These are phyloP conservation scores for Aix galericulata DNA, from an alignment of 2,113 vertebrate species.

Conservation along the genomic window DNA sequence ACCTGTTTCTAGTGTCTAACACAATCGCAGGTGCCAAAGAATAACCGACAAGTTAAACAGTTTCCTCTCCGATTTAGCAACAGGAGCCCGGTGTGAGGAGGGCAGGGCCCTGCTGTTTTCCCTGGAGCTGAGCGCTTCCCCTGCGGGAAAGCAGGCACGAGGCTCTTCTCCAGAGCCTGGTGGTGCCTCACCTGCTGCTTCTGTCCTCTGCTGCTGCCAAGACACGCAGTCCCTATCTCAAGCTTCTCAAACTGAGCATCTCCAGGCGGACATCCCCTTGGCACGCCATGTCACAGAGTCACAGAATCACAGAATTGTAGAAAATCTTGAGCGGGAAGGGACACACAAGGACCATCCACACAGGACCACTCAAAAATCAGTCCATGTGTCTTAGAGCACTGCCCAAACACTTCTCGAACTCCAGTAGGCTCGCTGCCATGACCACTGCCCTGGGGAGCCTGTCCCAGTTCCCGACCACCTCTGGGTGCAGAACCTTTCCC, in stretches of 20 bases:
- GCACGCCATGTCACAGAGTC: accelerated
- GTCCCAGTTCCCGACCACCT: too few relatives aligned
- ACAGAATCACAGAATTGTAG: too few relatives aligned
- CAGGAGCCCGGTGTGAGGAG: not conserved
- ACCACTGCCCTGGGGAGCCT: too few relatives aligned
- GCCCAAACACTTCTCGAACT: too few relatives aligned
- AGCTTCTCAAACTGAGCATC: not conserved
- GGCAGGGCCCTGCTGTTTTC: not conserved
- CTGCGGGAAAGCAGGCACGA: not conserved
- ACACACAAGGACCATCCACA: too few relatives aligned
- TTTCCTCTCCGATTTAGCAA: slow-evolving; percentile 34
- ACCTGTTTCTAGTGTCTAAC: slow-evolving; percentile 53
- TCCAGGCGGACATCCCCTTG: accelerated
- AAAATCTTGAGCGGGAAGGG: too few relatives aligned
- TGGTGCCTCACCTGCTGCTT: not conserved
- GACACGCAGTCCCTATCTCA: too few relatives aligned
- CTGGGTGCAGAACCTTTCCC: too few relatives aligned
- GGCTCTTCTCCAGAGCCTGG: not conserved
- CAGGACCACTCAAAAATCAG: too few relatives aligned
- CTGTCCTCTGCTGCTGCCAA: not conserved
- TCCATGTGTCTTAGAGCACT: too few relatives aligned
- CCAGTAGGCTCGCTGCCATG: too few relatives aligned
- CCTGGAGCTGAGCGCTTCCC: not conserved
- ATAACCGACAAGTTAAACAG: slow-evolving; percentile 28
- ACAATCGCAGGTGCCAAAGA: slow-evolving; percentile 47